A percentile compares a stretch with the other conserved stretches of the same genome.
Evolutionary conservation across 2,797 vertebrate species (phyloP).

Genomic region (Lagodon rhomboides): DNA sequence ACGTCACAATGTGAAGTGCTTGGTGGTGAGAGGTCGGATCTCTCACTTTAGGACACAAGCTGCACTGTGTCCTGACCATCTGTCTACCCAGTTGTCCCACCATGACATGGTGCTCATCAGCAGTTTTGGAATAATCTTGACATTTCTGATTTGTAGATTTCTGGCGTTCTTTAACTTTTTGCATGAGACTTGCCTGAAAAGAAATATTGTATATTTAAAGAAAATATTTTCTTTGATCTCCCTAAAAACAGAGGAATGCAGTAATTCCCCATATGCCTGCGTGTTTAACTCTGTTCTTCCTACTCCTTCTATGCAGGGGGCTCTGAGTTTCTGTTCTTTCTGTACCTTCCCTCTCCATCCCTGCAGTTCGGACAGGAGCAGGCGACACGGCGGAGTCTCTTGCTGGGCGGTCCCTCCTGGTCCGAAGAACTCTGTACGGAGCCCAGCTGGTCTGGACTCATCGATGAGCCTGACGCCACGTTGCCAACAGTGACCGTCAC

Average conservation of each 20-base stretch:
- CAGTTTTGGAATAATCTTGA: conserved; percentile 2
- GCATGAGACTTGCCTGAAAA: neutral
- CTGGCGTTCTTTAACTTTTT: neutral
- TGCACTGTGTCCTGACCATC: conserved; percentile 40
- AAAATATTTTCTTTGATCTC: neutral
- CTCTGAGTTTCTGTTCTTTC: neutral
- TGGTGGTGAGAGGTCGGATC: conserved; percentile 25
- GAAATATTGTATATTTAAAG: neutral
- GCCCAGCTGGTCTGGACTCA: conserved; percentile 97
- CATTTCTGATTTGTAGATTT: no score
- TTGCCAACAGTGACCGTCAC: conserved; percentile 95
- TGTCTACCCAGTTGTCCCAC: conserved; percentile 32
- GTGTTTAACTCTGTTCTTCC: neutral
- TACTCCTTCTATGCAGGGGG: neutral
- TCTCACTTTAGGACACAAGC: conserved; percentile 38
- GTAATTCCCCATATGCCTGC: neutral
- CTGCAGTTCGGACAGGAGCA: conserved; percentile 99
- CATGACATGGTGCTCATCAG: neutral
- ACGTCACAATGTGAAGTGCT: conserved; percentile 29
- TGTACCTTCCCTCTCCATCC: conserved; percentile 97
- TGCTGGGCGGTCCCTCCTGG: conserved; percentile 95
- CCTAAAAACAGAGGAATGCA: neutral
- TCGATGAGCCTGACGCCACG: conserved; percentile 90
- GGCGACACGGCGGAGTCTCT: conserved; percentile 95
- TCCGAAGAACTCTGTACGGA: conserved; percentile 96